These are phyloP conservation scores for Eupithecia exiguata DNA, from an alignment of 2,888 invertebrate species.

Conservation along the genomic window DNA sequence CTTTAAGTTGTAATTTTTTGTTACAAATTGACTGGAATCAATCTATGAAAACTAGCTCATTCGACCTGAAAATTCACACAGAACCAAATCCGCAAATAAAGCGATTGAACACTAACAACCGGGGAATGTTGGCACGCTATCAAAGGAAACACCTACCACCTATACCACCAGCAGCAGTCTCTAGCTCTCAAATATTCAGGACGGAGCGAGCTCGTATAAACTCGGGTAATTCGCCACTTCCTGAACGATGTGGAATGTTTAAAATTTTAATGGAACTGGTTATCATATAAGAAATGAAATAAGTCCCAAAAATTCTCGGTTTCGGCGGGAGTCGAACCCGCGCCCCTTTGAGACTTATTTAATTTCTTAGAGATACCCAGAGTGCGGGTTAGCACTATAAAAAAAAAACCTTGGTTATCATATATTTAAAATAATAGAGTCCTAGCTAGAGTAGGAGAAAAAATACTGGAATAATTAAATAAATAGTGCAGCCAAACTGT, in stretches of 20 bases:
- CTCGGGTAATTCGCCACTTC: slow-evolving; percentile 32
- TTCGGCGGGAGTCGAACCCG: too few species aligned
- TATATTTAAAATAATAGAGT: too few species aligned
- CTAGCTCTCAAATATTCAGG: slow-evolving; percentile 45
- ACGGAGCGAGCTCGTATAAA: slow-evolving; percentile 34
- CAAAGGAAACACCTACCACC: slow-evolving; percentile 48
- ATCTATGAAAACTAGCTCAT: background rate
- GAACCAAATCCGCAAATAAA: slow-evolving; percentile 15
- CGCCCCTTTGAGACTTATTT: too few species aligned
- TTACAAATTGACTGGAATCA: background rate
- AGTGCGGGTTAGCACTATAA: too few species aligned
- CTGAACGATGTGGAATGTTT: slow-evolving; percentile 24
- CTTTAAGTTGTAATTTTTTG: background rate
- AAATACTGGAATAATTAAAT: background rate
- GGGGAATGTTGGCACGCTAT: slow-evolving; percentile 57
- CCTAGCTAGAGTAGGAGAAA: too few species aligned
- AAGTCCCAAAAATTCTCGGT: too few species aligned
- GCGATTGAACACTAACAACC: slow-evolving; percentile 37
- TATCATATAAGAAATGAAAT: too few species aligned
- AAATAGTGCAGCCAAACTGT: background rate
- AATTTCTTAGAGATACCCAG: too few species aligned
- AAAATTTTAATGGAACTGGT: background rate
- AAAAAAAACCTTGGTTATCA: too few species aligned
- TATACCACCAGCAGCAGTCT: slow-evolving; percentile 23
- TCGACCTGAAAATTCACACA: background rate